Evolutionary conservation across 2,797 vertebrate genomes (phyloP), one percentile per base, ranked within the genome.

Genomic region (Tenualosa thibaudeaui): DNA sequence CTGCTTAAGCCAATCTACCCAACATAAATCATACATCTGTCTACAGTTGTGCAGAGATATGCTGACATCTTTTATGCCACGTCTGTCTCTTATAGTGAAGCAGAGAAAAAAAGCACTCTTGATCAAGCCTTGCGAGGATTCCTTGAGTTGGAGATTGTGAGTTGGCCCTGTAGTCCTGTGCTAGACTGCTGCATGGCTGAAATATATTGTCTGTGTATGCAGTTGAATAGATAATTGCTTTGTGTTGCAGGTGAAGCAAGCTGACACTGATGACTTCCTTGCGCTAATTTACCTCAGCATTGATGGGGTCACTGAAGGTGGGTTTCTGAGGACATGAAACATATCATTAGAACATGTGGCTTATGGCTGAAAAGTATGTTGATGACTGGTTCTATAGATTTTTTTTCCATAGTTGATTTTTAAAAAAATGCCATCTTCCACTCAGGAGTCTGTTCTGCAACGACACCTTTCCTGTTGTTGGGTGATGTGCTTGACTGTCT

Each of bases 401-500:
- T n/a, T n/a, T n/a, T n/a, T n/a, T n/a, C n/a, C n/a, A 19, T 37
- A 22, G 22, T 13, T 10, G 26, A 5, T 81, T 9, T 62, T 78
- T 86, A n/a, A n/a, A n/a, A n/a, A n/a, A n/a, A 56, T 71, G 50
- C 54, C 84, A 13, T 82, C 62, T 88, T 24, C 19, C 84, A 0
- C 85, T 50, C 54, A 99, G 98, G 98, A 88, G 97, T 99, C 89
- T 99, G 98, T 90, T 98, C 98, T 0, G 98, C 98, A 31, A 98
- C 97, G 12, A 97, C 97, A 5, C 98, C 98, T 31, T 99, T 99
- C 89, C 93, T 99, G 15, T 93, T 99, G 40, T 92, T 99, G 89
- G 98, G 97, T 81, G 98, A 99, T 82, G 97, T 99, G 82, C 95
- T 99, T 85, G 98, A 99, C 95, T 98, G 98, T 87, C 97, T 99